phyloP scores from a whole-genome alignment of 2,888 invertebrate genomes.

The Ectemnius continuus region DNA sequence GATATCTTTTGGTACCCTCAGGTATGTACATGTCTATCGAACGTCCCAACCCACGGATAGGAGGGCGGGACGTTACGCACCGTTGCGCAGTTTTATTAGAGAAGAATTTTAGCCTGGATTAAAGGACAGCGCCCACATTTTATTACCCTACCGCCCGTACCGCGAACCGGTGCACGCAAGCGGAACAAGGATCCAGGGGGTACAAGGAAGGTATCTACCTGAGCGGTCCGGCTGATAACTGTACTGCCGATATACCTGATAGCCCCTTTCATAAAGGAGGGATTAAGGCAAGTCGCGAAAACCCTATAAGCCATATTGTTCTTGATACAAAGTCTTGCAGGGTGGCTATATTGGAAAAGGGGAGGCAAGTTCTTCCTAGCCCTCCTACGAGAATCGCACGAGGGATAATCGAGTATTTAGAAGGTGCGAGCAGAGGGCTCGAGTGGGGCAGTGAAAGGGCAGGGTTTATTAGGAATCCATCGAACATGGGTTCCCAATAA shows the following conservation, averaged over 20 bases:
- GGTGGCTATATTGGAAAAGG: slow-evolving; percentile 20
- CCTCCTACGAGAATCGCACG: slow-evolving; percentile 15
- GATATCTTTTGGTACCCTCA: too few species aligned
- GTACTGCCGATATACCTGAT: slow-evolving; percentile 19
- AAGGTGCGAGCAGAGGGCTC: slow-evolving; percentile 16
- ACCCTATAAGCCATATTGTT: slow-evolving; percentile 27
- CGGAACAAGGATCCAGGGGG: slow-evolving; percentile 21
- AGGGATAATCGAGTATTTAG: slow-evolving; percentile 22
- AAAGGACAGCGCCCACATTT: slow-evolving; percentile 17
- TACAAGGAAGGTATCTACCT: slow-evolving; percentile 25
- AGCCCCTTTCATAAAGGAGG: slow-evolving; percentile 7
- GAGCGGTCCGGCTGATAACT: slow-evolving; percentile 15
- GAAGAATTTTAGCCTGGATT: slow-evolving; percentile 8
- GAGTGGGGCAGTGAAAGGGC: background rate
- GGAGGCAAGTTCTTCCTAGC: background rate
- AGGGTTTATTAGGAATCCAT: background rate
- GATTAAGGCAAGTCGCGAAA: slow-evolving; percentile 24
- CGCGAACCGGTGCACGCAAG: background rate
- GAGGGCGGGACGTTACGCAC: slow-evolving; percentile 19
- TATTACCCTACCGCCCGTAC: slow-evolving; percentile 12
- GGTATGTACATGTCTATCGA: too few species aligned
- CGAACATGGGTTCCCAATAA: background rate
- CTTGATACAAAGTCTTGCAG: slow-evolving; percentile 21
- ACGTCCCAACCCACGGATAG: too few species aligned
- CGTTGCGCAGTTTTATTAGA: background rate